A percentile compares a stretch with the other conserved stretches of the same genome.
Conservation (phyloP, 2,888 invertebrate genomes). For the Nephrotoma appendiculata region DNA sequence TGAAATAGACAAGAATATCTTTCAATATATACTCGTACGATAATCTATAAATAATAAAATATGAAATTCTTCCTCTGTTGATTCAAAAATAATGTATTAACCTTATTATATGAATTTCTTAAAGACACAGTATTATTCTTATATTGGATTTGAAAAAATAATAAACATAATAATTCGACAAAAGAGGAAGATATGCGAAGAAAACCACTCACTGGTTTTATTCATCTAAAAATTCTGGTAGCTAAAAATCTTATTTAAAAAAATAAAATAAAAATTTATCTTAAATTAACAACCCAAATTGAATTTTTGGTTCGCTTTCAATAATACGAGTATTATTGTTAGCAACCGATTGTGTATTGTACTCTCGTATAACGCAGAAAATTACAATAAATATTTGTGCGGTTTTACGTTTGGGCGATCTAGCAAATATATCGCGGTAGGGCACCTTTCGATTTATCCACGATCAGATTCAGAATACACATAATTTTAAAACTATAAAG, state of each 20-base stretch:
- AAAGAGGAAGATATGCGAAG: not conserved
- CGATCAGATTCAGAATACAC: no score
- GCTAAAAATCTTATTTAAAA: not conserved
- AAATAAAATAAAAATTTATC: not conserved
- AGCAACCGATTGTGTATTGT: no score
- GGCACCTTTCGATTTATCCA: not conserved
- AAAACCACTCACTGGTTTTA: not conserved
- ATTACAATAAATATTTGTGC: not conserved
- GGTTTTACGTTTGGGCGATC: not conserved
- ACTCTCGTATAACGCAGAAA: not conserved
- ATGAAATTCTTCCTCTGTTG: no score
- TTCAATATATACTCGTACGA: not conserved
- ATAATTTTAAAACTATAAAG: not conserved
- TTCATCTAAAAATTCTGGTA: not conserved
- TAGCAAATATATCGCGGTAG: not conserved
- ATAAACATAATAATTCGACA: not conserved
- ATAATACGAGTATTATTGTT: not conserved
- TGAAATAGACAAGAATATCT: not conserved
- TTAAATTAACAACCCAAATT: not conserved
- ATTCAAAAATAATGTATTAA: no score
- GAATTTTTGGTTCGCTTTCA: not conserved
- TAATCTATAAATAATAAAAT: not conserved
- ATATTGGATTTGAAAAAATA: not conserved
- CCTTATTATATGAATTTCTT: not conserved
- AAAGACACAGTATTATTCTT: not conserved